A percentile compares a stretch with the other conserved stretches of the same genome.
These are phyloP conservation scores for Cotesia vestalis DNA, from an alignment of 1,140 invertebrate species.

Conservation along the genomic window DNA sequence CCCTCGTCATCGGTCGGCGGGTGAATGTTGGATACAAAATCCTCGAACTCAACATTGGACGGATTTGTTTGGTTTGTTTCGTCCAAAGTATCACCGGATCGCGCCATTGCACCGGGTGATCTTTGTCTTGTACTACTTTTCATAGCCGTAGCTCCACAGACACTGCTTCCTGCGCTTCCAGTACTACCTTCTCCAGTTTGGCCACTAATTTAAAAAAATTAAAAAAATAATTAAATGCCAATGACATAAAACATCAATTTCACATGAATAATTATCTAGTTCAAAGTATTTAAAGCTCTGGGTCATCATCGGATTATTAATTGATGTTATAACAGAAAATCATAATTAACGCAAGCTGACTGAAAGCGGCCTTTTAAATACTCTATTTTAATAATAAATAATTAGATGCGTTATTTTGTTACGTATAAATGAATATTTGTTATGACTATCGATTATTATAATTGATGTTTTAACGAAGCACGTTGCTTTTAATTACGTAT, in stretches of 20 bases:
- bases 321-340: background rate
- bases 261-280: too few relatives aligned
- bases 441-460: too few relatives aligned
- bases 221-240: background rate
- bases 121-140: conserved; percentile 56
- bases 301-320: conserved; percentile 2
- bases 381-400: too few relatives aligned
- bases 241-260: background rate
- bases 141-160: conserved; percentile 48
- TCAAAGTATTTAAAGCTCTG: too few relatives aligned
- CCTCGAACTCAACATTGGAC: conserved; percentile 56
- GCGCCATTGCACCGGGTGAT: conserved; percentile 59
- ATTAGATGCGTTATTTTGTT: too few relatives aligned
- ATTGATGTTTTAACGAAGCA: conserved; percentile 1
- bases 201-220: conserved; percentile 33
- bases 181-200: conserved; percentile 56
- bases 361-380: too few relatives aligned
- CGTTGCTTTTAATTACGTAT: conserved; percentile 3
- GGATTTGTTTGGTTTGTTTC: conserved; percentile 53
- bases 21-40: conserved; percentile 58
- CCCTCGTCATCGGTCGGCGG: conserved; percentile 60
- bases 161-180: conserved; percentile 57
- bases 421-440: too few relatives aligned
- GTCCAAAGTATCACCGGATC: conserved; percentile 56
- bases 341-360: background rate